Percentiles rank a stretch among this genome's conserved stretches.
Evolutionary conservation across 2,113 vertebrate genomes (phyloP).

Genomic region (Perognathus longimembris): DNA sequence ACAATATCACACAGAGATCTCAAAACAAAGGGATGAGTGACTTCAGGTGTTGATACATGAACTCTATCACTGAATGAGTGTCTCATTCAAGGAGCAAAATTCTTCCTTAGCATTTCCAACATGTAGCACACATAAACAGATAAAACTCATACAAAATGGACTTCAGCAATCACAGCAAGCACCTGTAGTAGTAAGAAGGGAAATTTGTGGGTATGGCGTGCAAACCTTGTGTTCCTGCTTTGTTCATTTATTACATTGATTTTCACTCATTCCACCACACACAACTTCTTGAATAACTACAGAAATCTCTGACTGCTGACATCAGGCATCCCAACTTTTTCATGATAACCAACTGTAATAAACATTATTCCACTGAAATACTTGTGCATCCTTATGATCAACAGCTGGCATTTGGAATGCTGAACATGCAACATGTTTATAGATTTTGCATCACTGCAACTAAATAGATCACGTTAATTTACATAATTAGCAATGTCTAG

Average conservation of each 20-base stretch:
- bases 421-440: neutral
- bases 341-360: neutral
- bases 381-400: neutral
- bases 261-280: neutral
- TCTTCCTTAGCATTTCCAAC: neutral
- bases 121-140: neutral
- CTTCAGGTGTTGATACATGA: neutral
- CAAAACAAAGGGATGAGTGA: neutral
- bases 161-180: neutral
- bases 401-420: neutral
- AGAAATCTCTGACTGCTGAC: neutral
- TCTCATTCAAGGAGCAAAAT: neutral
- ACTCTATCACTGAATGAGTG: neutral
- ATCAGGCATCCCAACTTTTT: neutral
- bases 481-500: neutral
- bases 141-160: neutral
- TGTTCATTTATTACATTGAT: neutral
- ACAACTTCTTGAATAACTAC: neutral
- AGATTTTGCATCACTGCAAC: slow-evolving; percentile 8
- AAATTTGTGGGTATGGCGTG: neutral
- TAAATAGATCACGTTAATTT: neutral
- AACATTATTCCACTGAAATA: neutral
- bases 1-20: neutral
- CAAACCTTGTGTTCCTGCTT: neutral
- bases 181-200: neutral